Percentiles rank a stretch among this genome's conserved stretches.
phyloP scores from a whole-genome alignment of 1,140 invertebrate genomes.

The Drosophila ogumai region DNA sequence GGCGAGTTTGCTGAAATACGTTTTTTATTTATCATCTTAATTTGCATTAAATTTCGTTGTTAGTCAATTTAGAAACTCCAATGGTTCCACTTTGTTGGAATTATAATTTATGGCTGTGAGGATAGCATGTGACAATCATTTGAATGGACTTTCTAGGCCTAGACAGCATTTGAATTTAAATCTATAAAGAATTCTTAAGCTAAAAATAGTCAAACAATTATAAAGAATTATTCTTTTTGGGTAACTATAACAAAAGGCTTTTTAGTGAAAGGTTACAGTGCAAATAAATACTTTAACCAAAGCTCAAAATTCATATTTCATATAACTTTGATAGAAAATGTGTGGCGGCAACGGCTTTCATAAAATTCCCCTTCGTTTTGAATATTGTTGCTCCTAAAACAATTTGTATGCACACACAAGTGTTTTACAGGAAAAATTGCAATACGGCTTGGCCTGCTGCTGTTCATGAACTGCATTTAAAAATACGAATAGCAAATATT shows the following conservation, averaged over 20 bases:
- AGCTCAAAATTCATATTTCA: neutral
- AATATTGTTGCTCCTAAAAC: slow-evolving; percentile 19
- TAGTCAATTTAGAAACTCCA: slow-evolving; percentile 11
- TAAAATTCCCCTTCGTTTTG: slow-evolving; percentile 1
- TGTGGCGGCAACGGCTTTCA: neutral
- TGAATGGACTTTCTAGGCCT: slow-evolving; percentile 16
- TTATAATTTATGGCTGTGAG: slow-evolving; percentile 17
- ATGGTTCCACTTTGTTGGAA: slow-evolving; percentile 10
- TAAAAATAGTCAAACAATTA: slow-evolving; percentile 15
- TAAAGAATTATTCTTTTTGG: neutral
- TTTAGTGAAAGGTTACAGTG: neutral
- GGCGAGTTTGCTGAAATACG: slow-evolving; percentile 11
- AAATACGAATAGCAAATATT: slow-evolving; percentile 50
- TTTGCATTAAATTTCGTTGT: slow-evolving; percentile 18
- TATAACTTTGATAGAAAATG: neutral
- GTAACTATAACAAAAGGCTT: too few species aligned
- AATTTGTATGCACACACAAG: slow-evolving; percentile 38
- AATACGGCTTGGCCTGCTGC: slow-evolving; percentile 18
- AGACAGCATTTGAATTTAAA: neutral
- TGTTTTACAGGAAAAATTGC: slow-evolving; percentile 24
- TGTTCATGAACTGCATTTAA: slow-evolving; percentile 38
- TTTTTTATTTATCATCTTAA: slow-evolving; percentile 9
- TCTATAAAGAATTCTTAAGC: neutral
- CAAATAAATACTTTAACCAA: neutral
- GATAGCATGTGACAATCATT: neutral